Evolutionary conservation across 2,888 invertebrate genomes (phyloP).

Genomic region (Osedax fenrisi): DNA sequence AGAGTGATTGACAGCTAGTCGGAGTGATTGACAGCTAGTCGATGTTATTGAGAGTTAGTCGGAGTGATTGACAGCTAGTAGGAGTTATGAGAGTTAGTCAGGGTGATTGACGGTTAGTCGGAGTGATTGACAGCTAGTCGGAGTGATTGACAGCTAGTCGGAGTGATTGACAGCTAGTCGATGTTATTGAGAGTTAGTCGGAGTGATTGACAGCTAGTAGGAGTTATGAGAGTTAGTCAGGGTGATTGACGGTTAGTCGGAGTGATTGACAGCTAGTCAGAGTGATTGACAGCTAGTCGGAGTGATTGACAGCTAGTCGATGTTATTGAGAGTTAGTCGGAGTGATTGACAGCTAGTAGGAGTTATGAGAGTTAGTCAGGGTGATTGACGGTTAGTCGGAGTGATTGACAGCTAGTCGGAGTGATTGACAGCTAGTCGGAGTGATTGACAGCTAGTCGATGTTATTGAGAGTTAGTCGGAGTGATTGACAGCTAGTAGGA

Average conservation of each 20-base stretch:
- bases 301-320: not conserved
- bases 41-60: not conserved
- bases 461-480: not conserved
- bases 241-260: not conserved
- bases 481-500: not conserved
- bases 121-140: not conserved
- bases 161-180: not conserved
- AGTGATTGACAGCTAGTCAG: not conserved
- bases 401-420: not conserved
- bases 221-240: not conserved
- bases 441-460: not conserved
- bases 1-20: not conserved
- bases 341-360: not conserved
- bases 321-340: slow-evolving; percentile 47
- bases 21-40: not conserved
- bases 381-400: not conserved
- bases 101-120: not conserved
- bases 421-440: not conserved
- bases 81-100: too few species aligned
- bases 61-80: not conserved
- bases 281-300: not conserved
- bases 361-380: not conserved
- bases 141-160: not conserved
- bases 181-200: not conserved
- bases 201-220: not conserved